Conservation (phyloP, 2,797 vertebrate genomes). For the Enteromius trimaculatus region DNA sequence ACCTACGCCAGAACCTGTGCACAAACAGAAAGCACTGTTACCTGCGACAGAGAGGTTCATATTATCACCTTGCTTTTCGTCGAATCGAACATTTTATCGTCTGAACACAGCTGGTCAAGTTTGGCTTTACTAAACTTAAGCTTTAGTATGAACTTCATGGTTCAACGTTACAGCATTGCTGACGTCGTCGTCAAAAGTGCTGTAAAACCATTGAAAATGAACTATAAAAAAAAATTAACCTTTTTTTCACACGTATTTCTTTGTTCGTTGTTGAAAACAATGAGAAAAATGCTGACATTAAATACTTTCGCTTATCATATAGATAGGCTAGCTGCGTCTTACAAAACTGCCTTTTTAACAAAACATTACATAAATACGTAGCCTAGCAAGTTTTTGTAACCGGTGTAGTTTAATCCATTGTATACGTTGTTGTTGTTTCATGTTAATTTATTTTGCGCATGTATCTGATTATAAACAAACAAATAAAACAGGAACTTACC, state of each 20-base stretch:
- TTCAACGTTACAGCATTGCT: not conserved
- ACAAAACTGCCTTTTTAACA: not conserved
- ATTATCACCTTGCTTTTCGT: not conserved
- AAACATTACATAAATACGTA: too few relatives aligned
- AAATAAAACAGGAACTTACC: constrained; percentile 8
- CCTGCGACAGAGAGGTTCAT: not conserved
- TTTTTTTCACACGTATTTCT: too few relatives aligned
- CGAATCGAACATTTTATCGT: not conserved
- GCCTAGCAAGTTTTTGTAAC: too few relatives aligned
- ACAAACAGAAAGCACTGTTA: not conserved
- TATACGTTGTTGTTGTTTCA: not conserved
- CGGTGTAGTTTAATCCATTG: too few relatives aligned
- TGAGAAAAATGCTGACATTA: not conserved
- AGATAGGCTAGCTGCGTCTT: not conserved
- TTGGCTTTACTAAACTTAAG: not conserved
- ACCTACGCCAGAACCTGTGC: not conserved
- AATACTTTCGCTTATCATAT: constrained; percentile 1
- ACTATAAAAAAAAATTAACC: too few relatives aligned
- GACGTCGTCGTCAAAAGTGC: not conserved
- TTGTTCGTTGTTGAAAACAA: not conserved
- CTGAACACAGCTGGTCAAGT: not conserved
- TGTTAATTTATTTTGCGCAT: not conserved
- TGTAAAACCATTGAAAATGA: not conserved
- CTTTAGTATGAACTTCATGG: not conserved
- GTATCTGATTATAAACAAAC: not conserved